These are phyloP conservation scores for Dynastes tityus DNA, from an alignment of 2,888 invertebrate species.

Conservation along the genomic window DNA sequence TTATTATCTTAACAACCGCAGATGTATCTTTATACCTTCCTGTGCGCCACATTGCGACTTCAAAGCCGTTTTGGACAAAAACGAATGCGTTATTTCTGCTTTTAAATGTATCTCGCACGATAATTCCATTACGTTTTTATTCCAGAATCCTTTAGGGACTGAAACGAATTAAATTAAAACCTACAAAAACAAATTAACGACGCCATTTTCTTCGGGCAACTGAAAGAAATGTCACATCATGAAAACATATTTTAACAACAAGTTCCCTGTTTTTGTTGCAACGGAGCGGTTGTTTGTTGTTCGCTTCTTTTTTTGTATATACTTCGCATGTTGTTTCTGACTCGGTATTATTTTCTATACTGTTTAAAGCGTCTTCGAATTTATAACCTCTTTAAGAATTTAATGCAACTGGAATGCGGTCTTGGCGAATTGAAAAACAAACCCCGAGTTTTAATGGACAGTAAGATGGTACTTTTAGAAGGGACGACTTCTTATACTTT, in stretches of 20 bases:
- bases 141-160: conserved; percentile 18
- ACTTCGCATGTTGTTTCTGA: conserved; percentile 27
- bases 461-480: conserved; percentile 68
- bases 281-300: conserved; percentile 39
- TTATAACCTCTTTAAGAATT: conserved; percentile 68
- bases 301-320: conserved; percentile 15
- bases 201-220: conserved; percentile 34
- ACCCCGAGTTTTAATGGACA: conserved; percentile 68
- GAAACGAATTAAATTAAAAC: conserved; percentile 35
- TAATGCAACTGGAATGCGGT: conserved; percentile 67
- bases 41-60: background rate
- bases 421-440: conserved; percentile 67
- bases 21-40: too few relatives aligned
- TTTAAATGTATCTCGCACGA: conserved; percentile 13
- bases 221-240: conserved; percentile 36
- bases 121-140: conserved; percentile 19
- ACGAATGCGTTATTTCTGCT: conserved; percentile 19
- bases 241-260: conserved; percentile 38
- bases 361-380: conserved; percentile 60
- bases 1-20: too few relatives aligned
- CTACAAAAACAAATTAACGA: conserved; percentile 20
- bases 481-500: conserved; percentile 64
- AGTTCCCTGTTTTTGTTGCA: conserved; percentile 32
- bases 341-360: conserved; percentile 51
- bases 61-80: background rate